These are phyloP conservation scores for Pseudopipra pipra DNA, from an alignment of 2,113 vertebrate species.

Conservation along the genomic window DNA sequence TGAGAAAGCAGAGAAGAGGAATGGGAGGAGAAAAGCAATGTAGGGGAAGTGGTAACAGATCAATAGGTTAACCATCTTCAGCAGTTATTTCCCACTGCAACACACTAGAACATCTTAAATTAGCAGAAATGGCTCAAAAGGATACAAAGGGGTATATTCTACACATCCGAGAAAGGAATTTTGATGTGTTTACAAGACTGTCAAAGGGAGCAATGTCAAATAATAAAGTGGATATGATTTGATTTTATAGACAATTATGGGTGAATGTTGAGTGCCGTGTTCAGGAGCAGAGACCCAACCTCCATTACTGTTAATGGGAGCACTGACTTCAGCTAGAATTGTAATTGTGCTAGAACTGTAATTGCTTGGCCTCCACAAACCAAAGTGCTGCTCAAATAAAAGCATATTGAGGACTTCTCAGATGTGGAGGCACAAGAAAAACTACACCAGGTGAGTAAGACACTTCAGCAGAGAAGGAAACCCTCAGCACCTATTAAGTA, in stretches of 20 bases:
- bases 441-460: neutral
- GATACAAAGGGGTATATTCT: neutral
- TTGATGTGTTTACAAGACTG: neutral
- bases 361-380: neutral
- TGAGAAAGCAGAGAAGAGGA: neutral
- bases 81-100: neutral
- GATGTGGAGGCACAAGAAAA: neutral
- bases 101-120: neutral
- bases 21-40: neutral
- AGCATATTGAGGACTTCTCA: neutral
- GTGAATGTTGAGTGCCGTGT: neutral
- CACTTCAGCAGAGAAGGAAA: neutral
- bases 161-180: neutral
- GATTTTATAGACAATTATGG: constrained; percentile 1
- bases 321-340: neutral
- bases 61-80: neutral
- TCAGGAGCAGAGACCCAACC: neutral
- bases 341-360: neutral
- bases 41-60: neutral
- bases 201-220: neutral
- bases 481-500: neutral
- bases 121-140: neutral
- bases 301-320: constrained; percentile 22
- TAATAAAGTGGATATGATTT: neutral
- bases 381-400: neutral